Evolutionary conservation across 2,797 vertebrate species (phyloP), one percentile per base, ranked within the genome.

Genomic region (Sebastes nivosus): DNA sequence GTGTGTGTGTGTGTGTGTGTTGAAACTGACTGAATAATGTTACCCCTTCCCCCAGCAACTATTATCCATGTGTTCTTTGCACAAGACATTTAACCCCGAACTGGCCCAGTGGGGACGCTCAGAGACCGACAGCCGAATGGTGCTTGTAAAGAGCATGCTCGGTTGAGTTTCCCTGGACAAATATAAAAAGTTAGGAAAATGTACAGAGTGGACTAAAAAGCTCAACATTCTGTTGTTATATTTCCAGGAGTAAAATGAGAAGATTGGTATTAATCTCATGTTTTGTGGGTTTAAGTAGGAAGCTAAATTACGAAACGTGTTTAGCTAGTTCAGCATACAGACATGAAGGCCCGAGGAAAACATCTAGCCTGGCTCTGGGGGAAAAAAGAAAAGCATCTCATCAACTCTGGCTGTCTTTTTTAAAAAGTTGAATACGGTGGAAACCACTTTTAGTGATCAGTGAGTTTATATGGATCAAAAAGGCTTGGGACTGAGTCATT

Each of bases 21-120:
- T 46, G 10, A 72, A 54, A 58, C 36, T 25, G 65, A 64, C 57
- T 68, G 63, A 77, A 70, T 80, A 66, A 82, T 70, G 14, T 25
- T 8, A n/a, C 46, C n/a, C 20, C 18, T 25, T 36, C 68, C 60
- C 14, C 13, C 38, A 57, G 64, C 61, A 77, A 74, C 67, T 46
- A 65, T 80, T 34, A 55, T 76, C 70, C 69, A 79, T 80, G 65
- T 85, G 81, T 72, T 84, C 52, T 66, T 67, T 68, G 24, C 72
- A 79, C 63, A 59, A 71, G n/a, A 83, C 83, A 89, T 87, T 91
- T 84, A 81, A 84, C 67, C 67, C 68, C 58, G 25, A 83, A 81
- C 67, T 82, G 75, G 46, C 60, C 77, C 61, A 2, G 42, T 2
- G 52, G 71, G 75, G 65, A 57, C 16, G 6, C 67, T 88, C 46